Conservation (phyloP, 1,140 invertebrate genomes). For the Ceratina australensis region DNA sequence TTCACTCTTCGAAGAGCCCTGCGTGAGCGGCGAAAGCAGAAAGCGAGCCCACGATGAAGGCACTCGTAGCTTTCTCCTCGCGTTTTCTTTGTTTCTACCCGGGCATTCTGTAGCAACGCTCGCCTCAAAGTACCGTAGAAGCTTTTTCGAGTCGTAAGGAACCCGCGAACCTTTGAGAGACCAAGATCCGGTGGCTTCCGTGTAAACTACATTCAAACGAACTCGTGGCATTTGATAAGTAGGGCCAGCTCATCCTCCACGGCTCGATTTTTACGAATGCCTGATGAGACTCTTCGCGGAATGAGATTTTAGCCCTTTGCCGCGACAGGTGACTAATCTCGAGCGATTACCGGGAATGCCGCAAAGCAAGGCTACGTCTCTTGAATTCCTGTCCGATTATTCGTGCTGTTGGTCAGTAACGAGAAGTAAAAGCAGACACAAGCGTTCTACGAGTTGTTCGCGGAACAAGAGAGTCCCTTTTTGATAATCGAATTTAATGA, state of each 20-base stretch:
- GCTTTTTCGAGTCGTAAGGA: slow-evolving; percentile 15
- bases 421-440: too few species aligned
- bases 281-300: background rate
- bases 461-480: background rate
- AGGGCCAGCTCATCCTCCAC: background rate
- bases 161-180: slow-evolving; percentile 19
- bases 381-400: background rate
- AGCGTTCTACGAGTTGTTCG: background rate
- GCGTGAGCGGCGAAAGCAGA: background rate
- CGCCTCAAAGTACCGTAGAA: slow-evolving; percentile 3
- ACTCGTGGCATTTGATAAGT: slow-evolving; percentile 23
- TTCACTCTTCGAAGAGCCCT: background rate
- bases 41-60: background rate
- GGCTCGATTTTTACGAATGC: slow-evolving; percentile 15
- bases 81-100: slow-evolving; percentile 35
- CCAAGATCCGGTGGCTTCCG: background rate
- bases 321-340: background rate
- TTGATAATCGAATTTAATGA: background rate
- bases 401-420: background rate
- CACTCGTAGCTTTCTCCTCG: slow-evolving; percentile 6
- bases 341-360: background rate
- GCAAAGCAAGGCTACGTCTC: background rate
- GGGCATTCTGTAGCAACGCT: slow-evolving; percentile 7
- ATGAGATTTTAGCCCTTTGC: background rate
- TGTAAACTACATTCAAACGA: slow-evolving; percentile 24